Base-by-base conservation (phyloP, 2,797 vertebrate genomes). In the Rhinogobio ventralis region DNA sequence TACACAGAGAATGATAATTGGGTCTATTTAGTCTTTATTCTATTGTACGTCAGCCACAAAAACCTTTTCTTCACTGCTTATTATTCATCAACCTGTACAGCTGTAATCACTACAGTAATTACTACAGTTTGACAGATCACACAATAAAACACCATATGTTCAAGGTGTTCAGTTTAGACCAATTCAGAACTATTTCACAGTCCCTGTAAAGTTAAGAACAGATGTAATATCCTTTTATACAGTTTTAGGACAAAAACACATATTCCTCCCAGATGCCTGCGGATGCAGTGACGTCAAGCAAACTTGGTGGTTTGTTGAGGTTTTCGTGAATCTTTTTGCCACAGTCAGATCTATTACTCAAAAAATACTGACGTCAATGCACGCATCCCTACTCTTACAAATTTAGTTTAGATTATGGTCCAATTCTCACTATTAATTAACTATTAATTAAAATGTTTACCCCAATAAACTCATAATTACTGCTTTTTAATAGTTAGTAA, bases 291-390 rank as follows among this genome's bases (percentile, higher is more conserved):
- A 84, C 33, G 11, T 77, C 49, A 77, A 51, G 23, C n/a, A 76
- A 53, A 55, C 17, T 55, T 45, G 33, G 5, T 42, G 49, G 30
- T 68, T 68, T 66, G 42, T 75, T 77, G 23, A 42, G 60, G 72
- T 68, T 68, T 42, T 68, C 13, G 3, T 45, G 7, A 69, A 78
- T 69, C 25, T n/a, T 60, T 51, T 33, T 57, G 25, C 5, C 73
- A n/a, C 23, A 36, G 76, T 72, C 55, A 64, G 42, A 79, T 79
- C 42, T 62, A 39, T 78, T 49, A 20, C 28, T 71, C 25, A 78
- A 49, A 60, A 45, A 19, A 42, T 79, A 84, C 28, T 84, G 82
- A 84, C 10, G 33, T 76, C 46, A 78, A 20, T 51, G 23, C 19
- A 57, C 8, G 28, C 53, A 77, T 25, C 68, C 45, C 19, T 46